Percentiles rank a stretch among this genome's conserved stretches.
Conservation (phyloP, 2,797 vertebrate genomes). For the Tokudaia tokunoshimensis region DNA sequence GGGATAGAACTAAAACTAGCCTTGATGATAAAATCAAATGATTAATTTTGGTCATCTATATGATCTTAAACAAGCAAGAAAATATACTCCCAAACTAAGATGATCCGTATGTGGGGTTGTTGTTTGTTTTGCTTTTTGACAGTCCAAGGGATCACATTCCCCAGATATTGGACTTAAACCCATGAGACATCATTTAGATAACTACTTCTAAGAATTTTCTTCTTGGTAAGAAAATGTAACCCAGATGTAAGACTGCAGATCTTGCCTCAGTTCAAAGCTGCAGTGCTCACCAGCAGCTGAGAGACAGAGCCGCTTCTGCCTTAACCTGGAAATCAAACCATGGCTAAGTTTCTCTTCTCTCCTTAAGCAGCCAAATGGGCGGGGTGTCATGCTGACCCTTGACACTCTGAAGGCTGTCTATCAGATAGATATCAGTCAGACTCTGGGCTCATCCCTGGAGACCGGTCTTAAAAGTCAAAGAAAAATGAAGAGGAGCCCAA, state of each 20-base stretch:
- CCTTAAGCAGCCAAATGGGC: background rate
- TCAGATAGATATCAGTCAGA: background rate
- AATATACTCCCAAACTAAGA: background rate
- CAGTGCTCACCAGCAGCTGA: background rate
- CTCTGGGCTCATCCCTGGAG: background rate
- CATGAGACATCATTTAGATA: background rate
- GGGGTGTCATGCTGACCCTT: background rate
- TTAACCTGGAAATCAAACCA: background rate
- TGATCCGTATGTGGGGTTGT: background rate
- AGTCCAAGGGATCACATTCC: background rate
- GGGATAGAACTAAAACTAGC: background rate
- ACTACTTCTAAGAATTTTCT: background rate
- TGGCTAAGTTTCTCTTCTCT: background rate
- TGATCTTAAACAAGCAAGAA: background rate
- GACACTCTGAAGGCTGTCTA: background rate
- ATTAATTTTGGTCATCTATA: background rate
- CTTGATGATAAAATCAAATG: background rate
- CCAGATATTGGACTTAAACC: background rate
- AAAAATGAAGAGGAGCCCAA: background rate
- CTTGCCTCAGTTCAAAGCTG: background rate
- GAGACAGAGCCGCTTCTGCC: background rate
- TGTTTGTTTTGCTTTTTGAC: background rate
- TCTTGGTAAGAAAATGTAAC: background rate
- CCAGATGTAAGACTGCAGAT: background rate
- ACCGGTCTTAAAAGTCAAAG: background rate